These are phyloP conservation scores for Haemorhous mexicanus DNA, from an alignment of 2,113 vertebrate species.

Conservation along the genomic window DNA sequence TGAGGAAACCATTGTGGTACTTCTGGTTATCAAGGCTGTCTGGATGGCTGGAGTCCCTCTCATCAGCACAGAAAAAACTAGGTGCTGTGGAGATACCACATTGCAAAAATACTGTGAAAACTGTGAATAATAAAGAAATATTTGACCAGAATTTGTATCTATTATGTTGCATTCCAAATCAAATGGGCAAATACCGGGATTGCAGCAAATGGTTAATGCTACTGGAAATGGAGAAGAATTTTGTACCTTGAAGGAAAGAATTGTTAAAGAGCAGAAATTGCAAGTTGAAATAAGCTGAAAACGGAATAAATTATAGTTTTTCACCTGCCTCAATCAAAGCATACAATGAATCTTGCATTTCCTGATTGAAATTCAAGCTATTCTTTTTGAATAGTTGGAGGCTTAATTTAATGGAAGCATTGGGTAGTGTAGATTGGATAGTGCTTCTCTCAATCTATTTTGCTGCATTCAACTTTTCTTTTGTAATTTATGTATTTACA, in stretches of 20 bases:
- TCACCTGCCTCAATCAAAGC: background rate
- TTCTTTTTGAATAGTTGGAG: background rate
- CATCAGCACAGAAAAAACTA: background rate
- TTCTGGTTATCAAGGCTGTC: background rate
- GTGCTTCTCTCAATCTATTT: background rate
- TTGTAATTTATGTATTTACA: constrained; percentile 40
- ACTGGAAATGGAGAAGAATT: background rate
- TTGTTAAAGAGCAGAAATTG: background rate
- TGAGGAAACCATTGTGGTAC: background rate
- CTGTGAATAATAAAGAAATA: background rate
- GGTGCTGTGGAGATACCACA: background rate
- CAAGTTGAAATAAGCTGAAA: background rate
- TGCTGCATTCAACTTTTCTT: background rate
- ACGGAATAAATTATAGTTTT: background rate
- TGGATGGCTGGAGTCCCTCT: background rate
- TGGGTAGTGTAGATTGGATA: background rate
- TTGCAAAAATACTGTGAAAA: background rate
- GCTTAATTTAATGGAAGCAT: constrained; percentile 1
- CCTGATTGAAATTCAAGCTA: constrained; percentile 18
- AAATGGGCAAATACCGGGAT: background rate
- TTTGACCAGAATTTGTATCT: background rate
- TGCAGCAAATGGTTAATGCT: background rate
- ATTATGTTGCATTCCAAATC: background rate
- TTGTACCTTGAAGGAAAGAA: background rate
- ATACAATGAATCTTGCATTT: background rate